Conservation (phyloP, 2,113 vertebrate species). For the Ageneiosus marmoratus region DNA sequence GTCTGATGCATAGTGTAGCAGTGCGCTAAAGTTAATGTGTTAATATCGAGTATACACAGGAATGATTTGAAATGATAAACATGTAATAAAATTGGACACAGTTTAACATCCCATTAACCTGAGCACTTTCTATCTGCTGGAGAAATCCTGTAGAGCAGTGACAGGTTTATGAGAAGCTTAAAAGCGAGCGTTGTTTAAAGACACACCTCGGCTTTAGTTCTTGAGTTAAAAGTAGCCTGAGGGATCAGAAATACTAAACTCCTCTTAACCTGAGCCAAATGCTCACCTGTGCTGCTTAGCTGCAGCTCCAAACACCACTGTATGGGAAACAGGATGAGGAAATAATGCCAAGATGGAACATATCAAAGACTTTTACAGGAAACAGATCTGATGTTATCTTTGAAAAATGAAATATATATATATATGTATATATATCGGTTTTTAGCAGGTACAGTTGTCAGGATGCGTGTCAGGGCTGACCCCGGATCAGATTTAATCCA, state of each 20-base stretch:
- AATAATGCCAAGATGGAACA: neutral
- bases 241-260: constrained; percentile 2
- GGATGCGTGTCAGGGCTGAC: neutral
- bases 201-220: constrained; percentile 16
- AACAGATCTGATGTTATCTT: neutral
- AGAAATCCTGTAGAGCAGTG: constrained; percentile 7
- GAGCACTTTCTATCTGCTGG: constrained; percentile 18
- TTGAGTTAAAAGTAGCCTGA: constrained; percentile 29
- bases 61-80: neutral
- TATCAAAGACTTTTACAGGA: neutral
- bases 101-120: neutral
- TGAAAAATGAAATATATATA: neutral
- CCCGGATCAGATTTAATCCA: neutral
- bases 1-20: neutral
- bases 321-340: neutral
- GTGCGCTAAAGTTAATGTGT: neutral
- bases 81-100: neutral
- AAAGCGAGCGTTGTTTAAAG: constrained; percentile 26
- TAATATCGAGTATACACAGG: too few relatives aligned
- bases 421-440: neutral
- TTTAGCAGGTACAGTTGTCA: neutral
- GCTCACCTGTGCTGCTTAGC: constrained; percentile 54
- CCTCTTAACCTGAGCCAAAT: constrained; percentile 49
- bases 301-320: constrained; percentile 44
- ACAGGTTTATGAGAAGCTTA: neutral